Conservation (phyloP, 2,888 invertebrate genomes). For the Nomada fucata region DNA sequence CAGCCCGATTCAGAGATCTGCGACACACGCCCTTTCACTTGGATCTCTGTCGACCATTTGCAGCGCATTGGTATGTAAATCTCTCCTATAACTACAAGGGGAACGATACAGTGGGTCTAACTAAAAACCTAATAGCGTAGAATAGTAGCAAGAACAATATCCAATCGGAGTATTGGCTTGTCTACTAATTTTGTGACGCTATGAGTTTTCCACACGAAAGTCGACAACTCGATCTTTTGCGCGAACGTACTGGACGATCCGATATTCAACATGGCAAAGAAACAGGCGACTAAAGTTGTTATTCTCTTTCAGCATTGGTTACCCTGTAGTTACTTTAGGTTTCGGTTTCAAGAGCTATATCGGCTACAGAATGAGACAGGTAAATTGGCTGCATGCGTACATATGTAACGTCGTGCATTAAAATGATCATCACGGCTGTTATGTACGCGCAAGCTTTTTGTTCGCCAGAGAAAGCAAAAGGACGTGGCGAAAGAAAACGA, state of each 20-base stretch:
- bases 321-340: slow-evolving; percentile 97
- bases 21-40: slow-evolving; percentile 93
- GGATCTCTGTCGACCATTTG: slow-evolving; percentile 97
- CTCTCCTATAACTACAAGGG: background rate
- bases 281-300: slow-evolving; percentile 1
- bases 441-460: slow-evolving; percentile 60
- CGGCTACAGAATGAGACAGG: slow-evolving; percentile 93
- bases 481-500: slow-evolving; percentile 98
- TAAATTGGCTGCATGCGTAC: slow-evolving; percentile 78
- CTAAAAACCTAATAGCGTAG: too few relatives aligned
- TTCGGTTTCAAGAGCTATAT: slow-evolving; percentile 98
- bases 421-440: background rate
- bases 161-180: too few relatives aligned
- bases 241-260: too few relatives aligned
- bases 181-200: too few relatives aligned
- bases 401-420: background rate
- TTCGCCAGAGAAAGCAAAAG: slow-evolving; percentile 92
- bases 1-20: slow-evolving; percentile 92
- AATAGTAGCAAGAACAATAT: too few relatives aligned
- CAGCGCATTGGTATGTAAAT: slow-evolving; percentile 94
- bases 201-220: too few relatives aligned
- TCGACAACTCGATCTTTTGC: too few relatives aligned
- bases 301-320: slow-evolving; percentile 89
- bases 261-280: too few relatives aligned
- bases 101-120: too few relatives aligned